These are phyloP conservation scores for Momotus momota DNA, from an alignment of 2,797 vertebrate genomes.

Conservation along the genomic window DNA sequence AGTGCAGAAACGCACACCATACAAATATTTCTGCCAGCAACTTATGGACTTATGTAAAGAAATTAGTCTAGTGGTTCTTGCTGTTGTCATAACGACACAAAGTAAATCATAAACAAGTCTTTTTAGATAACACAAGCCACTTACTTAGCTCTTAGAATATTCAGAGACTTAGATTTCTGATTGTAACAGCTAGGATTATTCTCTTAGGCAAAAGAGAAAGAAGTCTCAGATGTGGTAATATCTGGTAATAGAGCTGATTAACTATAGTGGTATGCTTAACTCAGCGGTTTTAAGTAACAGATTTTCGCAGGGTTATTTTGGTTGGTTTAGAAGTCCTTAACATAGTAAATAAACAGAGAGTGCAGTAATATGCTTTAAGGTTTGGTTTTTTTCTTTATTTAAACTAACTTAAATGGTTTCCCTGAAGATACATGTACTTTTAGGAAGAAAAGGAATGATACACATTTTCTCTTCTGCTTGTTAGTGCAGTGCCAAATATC, in stretches of 20 bases:
- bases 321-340: neutral
- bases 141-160: neutral
- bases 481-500: neutral
- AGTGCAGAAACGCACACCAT: neutral
- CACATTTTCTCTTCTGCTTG: neutral
- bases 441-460: neutral
- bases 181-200: neutral
- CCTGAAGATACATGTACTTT: neutral
- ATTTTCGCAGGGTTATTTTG: neutral
- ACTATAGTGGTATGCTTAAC: neutral
- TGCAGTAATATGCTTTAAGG: neutral
- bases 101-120: neutral
- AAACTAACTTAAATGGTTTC: neutral
- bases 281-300: neutral
- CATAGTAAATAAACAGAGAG: neutral
- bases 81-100: accelerated
- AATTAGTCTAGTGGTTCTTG: neutral
- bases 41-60: neutral
- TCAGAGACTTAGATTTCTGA: neutral
- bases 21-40: neutral
- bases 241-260: neutral
- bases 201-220: neutral
- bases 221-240: neutral
- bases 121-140: neutral
- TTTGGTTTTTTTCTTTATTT: neutral